A percentile compares a stretch with the other conserved stretches of the same genome.
Evolutionary conservation across 2,113 vertebrate genomes (phyloP).

Genomic region (Callorhinus ursinus): DNA sequence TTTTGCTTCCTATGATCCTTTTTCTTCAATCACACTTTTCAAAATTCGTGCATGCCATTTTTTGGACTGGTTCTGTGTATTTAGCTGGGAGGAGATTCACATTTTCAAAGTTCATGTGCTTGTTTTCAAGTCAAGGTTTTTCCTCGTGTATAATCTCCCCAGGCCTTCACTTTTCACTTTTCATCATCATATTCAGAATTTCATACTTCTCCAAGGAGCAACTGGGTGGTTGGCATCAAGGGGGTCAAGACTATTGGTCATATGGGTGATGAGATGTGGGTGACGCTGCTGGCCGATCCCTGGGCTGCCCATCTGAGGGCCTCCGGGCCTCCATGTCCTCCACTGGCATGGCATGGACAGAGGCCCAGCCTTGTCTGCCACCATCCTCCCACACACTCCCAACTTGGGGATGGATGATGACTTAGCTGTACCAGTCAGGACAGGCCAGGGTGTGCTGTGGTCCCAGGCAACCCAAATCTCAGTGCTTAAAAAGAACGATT

Average conservation of each 20-base stretch:
- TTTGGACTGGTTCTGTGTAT: slow-evolving; percentile 23
- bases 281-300: background rate
- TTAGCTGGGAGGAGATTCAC: slow-evolving; percentile 2
- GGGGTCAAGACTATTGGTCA: background rate
- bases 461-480: background rate
- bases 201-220: background rate
- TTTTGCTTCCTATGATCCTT: background rate
- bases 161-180: background rate
- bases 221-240: accelerated
- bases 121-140: background rate
- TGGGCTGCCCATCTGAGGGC: background rate
- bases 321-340: background rate
- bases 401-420: too few species aligned
- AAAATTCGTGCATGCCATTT: background rate
- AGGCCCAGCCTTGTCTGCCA: background rate
- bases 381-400: background rate
- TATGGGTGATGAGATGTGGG: background rate
- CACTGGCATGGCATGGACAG: accelerated
- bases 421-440: background rate
- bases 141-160: background rate
- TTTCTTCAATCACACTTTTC: background rate
- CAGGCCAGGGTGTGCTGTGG: too few species aligned
- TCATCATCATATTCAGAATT: background rate
- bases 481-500: background rate
- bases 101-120: slow-evolving; percentile 52